Evolutionary conservation across 2,113 vertebrate genomes (phyloP).

Genomic region (Carassius gibelio): DNA sequence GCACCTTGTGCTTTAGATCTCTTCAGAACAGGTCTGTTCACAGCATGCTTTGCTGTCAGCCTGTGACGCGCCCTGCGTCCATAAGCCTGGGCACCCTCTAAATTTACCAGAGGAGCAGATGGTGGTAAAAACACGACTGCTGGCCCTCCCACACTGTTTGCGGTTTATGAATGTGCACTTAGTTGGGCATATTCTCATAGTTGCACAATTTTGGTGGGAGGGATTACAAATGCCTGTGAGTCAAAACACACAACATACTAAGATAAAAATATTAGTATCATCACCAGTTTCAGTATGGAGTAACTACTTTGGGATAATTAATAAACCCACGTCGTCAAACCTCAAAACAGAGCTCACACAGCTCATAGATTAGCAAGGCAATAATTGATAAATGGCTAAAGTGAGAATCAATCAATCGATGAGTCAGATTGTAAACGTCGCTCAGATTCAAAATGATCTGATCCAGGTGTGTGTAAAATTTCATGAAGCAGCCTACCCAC

Average conservation of each 20-base stretch:
- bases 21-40: constrained; percentile 70
- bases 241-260: neutral
- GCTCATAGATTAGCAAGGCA: neutral
- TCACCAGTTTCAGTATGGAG: neutral
- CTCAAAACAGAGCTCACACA: neutral
- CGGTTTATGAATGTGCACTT: constrained; percentile 20
- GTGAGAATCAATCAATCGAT: neutral
- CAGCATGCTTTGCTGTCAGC: constrained; percentile 73
- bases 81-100: constrained; percentile 60
- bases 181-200: neutral
- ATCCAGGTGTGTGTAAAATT: neutral
- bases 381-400: neutral
- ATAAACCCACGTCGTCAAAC: neutral
- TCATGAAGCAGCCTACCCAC: neutral
- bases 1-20: constrained; percentile 64
- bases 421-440: constrained; percentile 9
- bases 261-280: neutral
- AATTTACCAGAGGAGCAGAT: constrained; percentile 70
- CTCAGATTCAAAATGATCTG: neutral
- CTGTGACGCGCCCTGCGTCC: constrained; percentile 63
- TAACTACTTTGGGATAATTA: neutral
- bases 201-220: neutral
- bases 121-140: constrained; percentile 72
- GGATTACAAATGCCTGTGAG: neutral
- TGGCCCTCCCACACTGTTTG: constrained; percentile 64